Percentiles rank a stretch among this genome's conserved stretches.
These are phyloP conservation scores for Castor canadensis DNA, from an alignment of 2,113 vertebrate genomes.

Conservation along the genomic window DNA sequence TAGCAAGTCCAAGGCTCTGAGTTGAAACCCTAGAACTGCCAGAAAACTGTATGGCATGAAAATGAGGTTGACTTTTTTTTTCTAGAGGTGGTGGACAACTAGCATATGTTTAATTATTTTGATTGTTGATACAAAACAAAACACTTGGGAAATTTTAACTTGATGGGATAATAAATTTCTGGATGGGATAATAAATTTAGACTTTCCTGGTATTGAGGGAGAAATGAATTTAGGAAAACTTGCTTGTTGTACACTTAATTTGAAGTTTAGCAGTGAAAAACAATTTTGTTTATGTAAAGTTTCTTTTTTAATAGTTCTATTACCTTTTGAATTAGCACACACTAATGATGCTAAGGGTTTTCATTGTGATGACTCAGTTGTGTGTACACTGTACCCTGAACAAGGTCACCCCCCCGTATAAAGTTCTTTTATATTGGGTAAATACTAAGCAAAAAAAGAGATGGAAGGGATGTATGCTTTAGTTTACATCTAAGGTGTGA, in stretches of 20 bases:
- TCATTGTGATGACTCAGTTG: too few relatives aligned
- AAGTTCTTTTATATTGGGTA: too few relatives aligned
- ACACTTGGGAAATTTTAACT: conserved; percentile 28
- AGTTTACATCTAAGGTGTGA: neutral
- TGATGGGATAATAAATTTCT: neutral
- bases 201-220: neutral
- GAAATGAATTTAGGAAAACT: conserved; percentile 9
- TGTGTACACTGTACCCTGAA: too few relatives aligned
- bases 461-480: neutral
- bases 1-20: too few relatives aligned
- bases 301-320: too few relatives aligned
- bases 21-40: too few relatives aligned
- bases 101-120: neutral
- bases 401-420: too few relatives aligned
- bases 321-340: too few relatives aligned
- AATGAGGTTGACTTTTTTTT: neutral
- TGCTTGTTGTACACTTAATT: conserved; percentile 21
- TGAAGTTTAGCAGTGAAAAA: neutral
- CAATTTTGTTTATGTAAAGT: neutral
- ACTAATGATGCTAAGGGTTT: too few relatives aligned
- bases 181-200: neutral
- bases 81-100: neutral
- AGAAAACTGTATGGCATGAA: neutral
- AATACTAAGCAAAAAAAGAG: too few relatives aligned
- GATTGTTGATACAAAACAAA: conserved; percentile 1